Base-by-base conservation (phyloP, 2,797 vertebrate species). In the Anomalospiza imberbis region DNA sequence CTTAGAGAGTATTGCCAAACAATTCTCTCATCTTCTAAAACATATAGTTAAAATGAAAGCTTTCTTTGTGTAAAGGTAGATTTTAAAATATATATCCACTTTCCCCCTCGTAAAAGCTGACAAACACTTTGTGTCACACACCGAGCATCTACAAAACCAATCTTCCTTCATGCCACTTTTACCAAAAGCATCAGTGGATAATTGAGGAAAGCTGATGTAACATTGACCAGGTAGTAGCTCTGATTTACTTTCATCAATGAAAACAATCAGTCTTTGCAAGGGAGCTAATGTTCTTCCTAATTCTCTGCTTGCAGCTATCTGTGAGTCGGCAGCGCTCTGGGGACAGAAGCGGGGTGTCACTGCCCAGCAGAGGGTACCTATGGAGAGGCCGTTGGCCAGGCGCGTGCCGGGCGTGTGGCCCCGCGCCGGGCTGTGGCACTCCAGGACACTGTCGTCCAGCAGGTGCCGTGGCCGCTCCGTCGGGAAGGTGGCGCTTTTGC, bases 361-460 rank as follows among this genome's bases (percentile, higher is more conserved):
- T 42, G 86, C 58, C 93, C 62, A 4, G 15, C 73, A 58, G 82
- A 53, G 90, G 51, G 86, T 97, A 99, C 99, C 99, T 96, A 98
- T 78, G 42, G 98, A 99, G 61, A 99, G 95, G 54, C 99, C 99
- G 7, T 99, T 99, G 97, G 98, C 98, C 61, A 99, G 97, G 3
- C 97, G 98, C 0, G 98, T 82, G 80, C 96, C 82, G 29, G 98
- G 97, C 1, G 97, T 65, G 51, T 97, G 98, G 74, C 97, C 97
- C 29, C 98, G 98, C 66, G 97, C 98, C 0, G 99, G 99, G 94
- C 99, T 99, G 97, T 99, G 99, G 2, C 99, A 98, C 97, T 99
- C 99, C 93, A 99, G 96, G 94, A 99, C 99, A 8, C 99, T 99
- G 98, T 99, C 99, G 8, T 99, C 99, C 98, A 99, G 98, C 92